Conservation (phyloP, 2,797 vertebrate species). For the Dallia pectoralis region DNA sequence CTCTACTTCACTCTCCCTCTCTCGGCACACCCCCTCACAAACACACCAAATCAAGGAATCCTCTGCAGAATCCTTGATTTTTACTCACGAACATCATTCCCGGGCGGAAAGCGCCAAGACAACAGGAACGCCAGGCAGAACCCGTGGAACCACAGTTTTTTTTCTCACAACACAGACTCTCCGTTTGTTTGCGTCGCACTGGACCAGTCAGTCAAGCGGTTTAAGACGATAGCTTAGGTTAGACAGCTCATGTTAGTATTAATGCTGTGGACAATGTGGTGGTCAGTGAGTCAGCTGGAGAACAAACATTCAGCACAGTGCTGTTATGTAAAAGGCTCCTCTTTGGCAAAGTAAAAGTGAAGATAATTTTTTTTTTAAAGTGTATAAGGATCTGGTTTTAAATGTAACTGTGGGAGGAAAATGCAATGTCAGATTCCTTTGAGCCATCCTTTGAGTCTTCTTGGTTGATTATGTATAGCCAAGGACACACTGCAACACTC, state of each 20-base stretch:
- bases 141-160: slow-evolving; percentile 9
- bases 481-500: too few relatives aligned
- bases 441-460: too few relatives aligned
- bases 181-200: too few relatives aligned
- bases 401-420: too few relatives aligned
- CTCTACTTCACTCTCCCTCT: slow-evolving; percentile 38
- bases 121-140: slow-evolving; percentile 3
- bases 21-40: not conserved
- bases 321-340: slow-evolving; percentile 22
- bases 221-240: not conserved
- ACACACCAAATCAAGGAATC: not conserved
- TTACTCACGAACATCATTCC: slow-evolving; percentile 8
- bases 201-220: not conserved
- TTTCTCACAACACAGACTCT: not conserved
- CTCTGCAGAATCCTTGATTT: slow-evolving; percentile 21
- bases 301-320: not conserved
- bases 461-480: too few relatives aligned
- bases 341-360: slow-evolving; percentile 18
- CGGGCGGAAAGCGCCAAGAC: not conserved
- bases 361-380: too few relatives aligned
- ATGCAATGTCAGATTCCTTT: too few relatives aligned
- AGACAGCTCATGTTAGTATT: not conserved
- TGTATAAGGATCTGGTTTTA: too few relatives aligned
- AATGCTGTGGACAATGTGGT: not conserved
- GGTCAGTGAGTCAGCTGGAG: not conserved